phyloP scores from a whole-genome alignment of 1,140 invertebrate species.

The Pteromalus puparum region DNA sequence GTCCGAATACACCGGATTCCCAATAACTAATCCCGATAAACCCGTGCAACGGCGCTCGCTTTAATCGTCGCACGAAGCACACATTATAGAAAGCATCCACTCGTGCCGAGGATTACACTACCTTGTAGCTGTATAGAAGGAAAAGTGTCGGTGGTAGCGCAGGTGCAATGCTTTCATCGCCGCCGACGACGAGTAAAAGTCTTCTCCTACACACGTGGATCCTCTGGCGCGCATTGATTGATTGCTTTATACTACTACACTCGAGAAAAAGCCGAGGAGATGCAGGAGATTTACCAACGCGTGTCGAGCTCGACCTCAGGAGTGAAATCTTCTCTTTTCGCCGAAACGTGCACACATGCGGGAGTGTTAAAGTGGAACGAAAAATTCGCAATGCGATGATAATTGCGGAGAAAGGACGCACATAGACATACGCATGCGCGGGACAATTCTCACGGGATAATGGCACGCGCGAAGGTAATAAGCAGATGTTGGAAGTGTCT shows the following conservation, averaged over 20 bases:
- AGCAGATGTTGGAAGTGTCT: slow-evolving; percentile 46
- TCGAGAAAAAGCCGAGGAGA: neutral
- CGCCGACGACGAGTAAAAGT: neutral
- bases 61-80: neutral
- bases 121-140: neutral
- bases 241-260: neutral
- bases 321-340: slow-evolving; percentile 57
- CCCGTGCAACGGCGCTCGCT: no score
- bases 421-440: slow-evolving; percentile 24
- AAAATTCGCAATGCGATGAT: slow-evolving; percentile 54
- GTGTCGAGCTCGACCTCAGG: slow-evolving; percentile 51
- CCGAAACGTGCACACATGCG: slow-evolving; percentile 23
- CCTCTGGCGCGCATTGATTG: neutral
- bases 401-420: slow-evolving; percentile 53
- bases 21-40: neutral
- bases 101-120: neutral
- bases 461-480: slow-evolving; percentile 47
- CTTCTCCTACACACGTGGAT: neutral
- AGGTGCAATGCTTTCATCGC: slow-evolving; percentile 4
- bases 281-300: neutral
- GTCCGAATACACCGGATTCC: neutral
- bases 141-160: slow-evolving; percentile 18
- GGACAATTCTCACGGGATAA: slow-evolving; percentile 48
- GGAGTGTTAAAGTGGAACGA: slow-evolving; percentile 56
- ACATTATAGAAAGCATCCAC: neutral